Evolutionary conservation across 2,797 vertebrate genomes (phyloP), one percentile per base, ranked within the genome.

Genomic region (Acridotheres tristis): DNA sequence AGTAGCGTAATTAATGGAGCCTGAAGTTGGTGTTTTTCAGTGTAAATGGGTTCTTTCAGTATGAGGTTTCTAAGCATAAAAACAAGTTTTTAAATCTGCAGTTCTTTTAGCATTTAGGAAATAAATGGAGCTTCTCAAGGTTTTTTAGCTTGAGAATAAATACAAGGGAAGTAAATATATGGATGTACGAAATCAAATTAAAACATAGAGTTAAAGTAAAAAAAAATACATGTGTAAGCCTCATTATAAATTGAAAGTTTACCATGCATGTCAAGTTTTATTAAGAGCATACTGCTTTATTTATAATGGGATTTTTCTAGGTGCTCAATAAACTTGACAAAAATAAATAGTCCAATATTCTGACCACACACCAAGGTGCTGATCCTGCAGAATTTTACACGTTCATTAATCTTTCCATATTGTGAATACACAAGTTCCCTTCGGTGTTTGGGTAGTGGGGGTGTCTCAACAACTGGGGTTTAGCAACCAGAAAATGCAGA

Each of bases 311-410:
- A 63, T 91, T 94, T 93, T 94, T 69, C 63, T 72, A 57, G 51
- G 69, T 85, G 18, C 48, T 90, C 82, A 79, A 90, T 93, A 89
- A 91, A 93, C 71, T 81, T 79, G 94, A 86, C 80, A 89, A 45
- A 92, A 94, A 79, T 69, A 81, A 92, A 66, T 59, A 81, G 66
- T 22, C 58, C 66, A 65, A 3, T 73, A 62, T 30, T 71, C 48
- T 15, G 19, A 91, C 83, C 80, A 55, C 72, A 18, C 63, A 69
- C 61, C 50, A 34, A 76, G 85, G 45, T 82, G 89, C 93, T 93
- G 89, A 90, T 84, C 45, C 42, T 13, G 5, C 45, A 61, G 19
- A 91, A 81, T 87, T 54, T 67, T 78, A 9, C 8, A 27, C 1
- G 0, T 50, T 19, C 42, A 8, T 94, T 93, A 47, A 89, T 91